Evolutionary conservation across 1,140 invertebrate species (phyloP).

Genomic region (Pseudobourletiella spinata): DNA sequence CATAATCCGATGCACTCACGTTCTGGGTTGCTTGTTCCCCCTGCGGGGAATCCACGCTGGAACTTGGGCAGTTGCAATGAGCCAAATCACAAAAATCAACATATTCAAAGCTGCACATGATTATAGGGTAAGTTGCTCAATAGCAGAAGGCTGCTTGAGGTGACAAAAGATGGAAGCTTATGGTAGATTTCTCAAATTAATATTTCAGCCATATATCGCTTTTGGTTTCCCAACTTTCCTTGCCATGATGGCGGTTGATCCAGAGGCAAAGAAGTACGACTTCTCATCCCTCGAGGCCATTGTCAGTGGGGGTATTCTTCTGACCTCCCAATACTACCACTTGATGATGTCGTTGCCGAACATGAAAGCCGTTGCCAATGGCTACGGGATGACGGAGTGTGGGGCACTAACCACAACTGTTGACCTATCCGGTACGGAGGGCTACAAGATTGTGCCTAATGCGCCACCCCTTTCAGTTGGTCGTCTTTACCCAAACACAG

Average conservation of each 20-base stretch:
- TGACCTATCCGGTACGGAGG: conserved; percentile 20
- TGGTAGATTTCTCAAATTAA: neutral
- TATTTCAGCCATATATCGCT: conserved; percentile 14
- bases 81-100: conserved; percentile 23
- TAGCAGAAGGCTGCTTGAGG: too few relatives aligned
- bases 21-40: conserved; percentile 30
- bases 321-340: conserved; percentile 20
- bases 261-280: conserved; percentile 24
- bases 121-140: conserved; percentile 18
- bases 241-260: conserved; percentile 19
- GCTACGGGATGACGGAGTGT: conserved; percentile 32
- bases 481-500: conserved; percentile 25
- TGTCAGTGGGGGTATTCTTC: conserved; percentile 27
- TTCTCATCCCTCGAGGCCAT: conserved; percentile 19
- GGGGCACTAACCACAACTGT: conserved; percentile 27
- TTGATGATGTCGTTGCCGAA: conserved; percentile 19
- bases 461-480: conserved; percentile 20
- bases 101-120: conserved; percentile 28
- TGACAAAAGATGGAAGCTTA: too few relatives aligned
- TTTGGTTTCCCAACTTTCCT: conserved; percentile 31
- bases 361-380: conserved; percentile 21
- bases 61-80: conserved; percentile 27
- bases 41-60: conserved; percentile 18
- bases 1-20: conserved; percentile 19
- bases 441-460: conserved; percentile 16